These are phyloP conservation scores for Lasioglossum morio DNA, from an alignment of 2,888 invertebrate genomes.

Conservation along the genomic window DNA sequence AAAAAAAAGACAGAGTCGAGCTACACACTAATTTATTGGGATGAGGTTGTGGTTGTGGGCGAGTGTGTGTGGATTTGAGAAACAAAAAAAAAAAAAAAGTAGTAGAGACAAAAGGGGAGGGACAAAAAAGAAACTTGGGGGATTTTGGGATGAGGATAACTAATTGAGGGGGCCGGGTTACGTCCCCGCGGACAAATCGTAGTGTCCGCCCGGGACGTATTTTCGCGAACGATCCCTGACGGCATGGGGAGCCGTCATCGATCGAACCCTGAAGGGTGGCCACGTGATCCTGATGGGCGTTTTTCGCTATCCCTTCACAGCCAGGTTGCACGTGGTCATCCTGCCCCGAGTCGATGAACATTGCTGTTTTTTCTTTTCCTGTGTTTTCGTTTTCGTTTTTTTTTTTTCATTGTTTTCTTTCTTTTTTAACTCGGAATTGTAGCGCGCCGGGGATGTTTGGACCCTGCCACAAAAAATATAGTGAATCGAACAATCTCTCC, in stretches of 20 bases:
- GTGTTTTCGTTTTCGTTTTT: neutral
- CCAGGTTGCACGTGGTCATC: conserved; percentile 60
- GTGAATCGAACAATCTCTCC: conserved; percentile 57
- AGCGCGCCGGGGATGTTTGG: conserved; percentile 67
- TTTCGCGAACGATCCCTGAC: conserved; percentile 51
- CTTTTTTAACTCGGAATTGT: conserved; percentile 56
- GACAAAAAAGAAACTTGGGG: conserved; percentile 49
- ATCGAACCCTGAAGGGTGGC: conserved; percentile 48
- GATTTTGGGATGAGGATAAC: conserved; percentile 51
- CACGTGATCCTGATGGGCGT: conserved; percentile 55
- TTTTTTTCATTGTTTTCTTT: conserved; percentile 13
- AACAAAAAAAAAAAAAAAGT: conserved; percentile 58
- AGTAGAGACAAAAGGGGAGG: neutral
- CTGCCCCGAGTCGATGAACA: conserved; percentile 60
- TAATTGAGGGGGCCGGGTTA: conserved; percentile 40
- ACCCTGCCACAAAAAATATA: conserved; percentile 53
- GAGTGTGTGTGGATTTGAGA: conserved; percentile 66
- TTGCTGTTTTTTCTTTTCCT: conserved; percentile 6
- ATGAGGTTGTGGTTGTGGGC: conserved; percentile 70
- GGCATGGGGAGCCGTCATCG: conserved; percentile 40
- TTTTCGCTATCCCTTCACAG: conserved; percentile 34
- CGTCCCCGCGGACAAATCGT: conserved; percentile 78
- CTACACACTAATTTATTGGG: conserved; percentile 78
- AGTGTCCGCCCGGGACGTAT: conserved; percentile 79
- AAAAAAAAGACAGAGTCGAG: conserved; percentile 73